Evolutionary conservation across 2,888 invertebrate species (phyloP).

Genomic region (Nemoura dubitans): DNA sequence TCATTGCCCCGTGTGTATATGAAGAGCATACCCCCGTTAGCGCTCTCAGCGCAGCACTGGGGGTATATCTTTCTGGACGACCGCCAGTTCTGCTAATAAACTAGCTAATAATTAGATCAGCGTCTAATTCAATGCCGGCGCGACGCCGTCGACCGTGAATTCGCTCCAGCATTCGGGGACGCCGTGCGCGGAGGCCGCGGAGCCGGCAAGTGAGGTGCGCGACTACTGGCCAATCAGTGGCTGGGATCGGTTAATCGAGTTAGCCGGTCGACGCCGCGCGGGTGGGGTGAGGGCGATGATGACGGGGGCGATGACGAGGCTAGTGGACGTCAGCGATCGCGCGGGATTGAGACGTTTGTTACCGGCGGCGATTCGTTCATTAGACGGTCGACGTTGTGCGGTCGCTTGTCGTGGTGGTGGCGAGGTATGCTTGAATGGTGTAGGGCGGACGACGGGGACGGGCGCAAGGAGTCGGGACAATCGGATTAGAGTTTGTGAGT

Average conservation of each 20-base stretch:
- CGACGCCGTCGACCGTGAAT: neutral
- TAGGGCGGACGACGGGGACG: neutral
- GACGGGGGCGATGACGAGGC: neutral
- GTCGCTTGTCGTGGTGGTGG: too few species aligned
- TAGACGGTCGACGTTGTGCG: neutral
- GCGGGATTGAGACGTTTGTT: neutral
- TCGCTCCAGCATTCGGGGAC: neutral
- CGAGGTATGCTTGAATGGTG: too few species aligned
- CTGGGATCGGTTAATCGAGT: neutral
- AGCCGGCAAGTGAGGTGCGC: neutral
- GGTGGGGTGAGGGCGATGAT: neutral
- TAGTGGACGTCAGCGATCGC: neutral
- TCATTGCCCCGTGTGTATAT: neutral
- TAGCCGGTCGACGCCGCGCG: neutral
- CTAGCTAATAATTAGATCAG: slow-evolving; percentile 12
- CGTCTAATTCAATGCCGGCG: neutral
- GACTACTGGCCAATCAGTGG: neutral
- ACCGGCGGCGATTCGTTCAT: slow-evolving; percentile 12
- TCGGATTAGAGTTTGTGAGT: neutral
- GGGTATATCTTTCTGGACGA: neutral
- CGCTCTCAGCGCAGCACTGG: neutral
- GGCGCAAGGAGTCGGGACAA: neutral
- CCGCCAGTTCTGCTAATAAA: slow-evolving; percentile 4
- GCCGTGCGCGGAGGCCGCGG: neutral
- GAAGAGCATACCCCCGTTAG: neutral